Conservation (phyloP, 2,797 vertebrate genomes). For the Pseudomugil gertrudae region DNA sequence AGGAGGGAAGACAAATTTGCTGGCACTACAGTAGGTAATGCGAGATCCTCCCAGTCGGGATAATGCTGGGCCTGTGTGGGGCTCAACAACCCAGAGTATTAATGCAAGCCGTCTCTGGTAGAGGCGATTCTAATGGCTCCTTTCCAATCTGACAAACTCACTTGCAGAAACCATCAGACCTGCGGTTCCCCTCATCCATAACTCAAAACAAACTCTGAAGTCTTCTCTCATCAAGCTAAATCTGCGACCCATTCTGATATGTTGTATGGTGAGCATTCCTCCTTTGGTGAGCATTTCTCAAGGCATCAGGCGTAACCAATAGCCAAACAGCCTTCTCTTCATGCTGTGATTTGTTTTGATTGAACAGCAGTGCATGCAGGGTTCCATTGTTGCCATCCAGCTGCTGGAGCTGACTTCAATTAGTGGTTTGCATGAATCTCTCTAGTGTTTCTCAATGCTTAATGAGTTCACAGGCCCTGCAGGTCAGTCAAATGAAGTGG, state of each 20-base stretch:
- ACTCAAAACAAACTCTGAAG: conserved; percentile 77
- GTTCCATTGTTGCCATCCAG: conserved; percentile 77
- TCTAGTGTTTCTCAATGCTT: conserved; percentile 67
- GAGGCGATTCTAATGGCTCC: conserved; percentile 68
- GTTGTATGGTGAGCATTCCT: conserved; percentile 63
- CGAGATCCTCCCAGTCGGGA: conserved; percentile 67
- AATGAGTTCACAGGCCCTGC: conserved; percentile 64
- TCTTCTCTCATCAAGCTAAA: conserved; percentile 72
- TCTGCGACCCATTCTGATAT: conserved; percentile 58
- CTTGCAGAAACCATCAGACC: conserved; percentile 64
- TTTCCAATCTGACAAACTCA: conserved; percentile 75
- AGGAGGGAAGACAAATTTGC: conserved; percentile 58
- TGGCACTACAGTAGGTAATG: conserved; percentile 64
- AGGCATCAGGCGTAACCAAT: conserved; percentile 59
- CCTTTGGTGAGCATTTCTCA: conserved; percentile 64
- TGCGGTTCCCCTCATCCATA: conserved; percentile 72
- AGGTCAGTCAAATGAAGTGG: conserved; percentile 60
- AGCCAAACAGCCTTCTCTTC: conserved; percentile 69
- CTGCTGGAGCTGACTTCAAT: conserved; percentile 77
- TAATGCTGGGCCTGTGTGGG: conserved; percentile 61
- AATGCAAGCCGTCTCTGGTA: conserved; percentile 69
- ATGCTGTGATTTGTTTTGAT: conserved; percentile 74
- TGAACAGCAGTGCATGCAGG: conserved; percentile 65
- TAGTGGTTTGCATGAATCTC: conserved; percentile 73
- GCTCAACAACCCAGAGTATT: conserved; percentile 64